phyloP scores from a whole-genome alignment of 1,140 invertebrate genomes.

The Telenomus remus region DNA sequence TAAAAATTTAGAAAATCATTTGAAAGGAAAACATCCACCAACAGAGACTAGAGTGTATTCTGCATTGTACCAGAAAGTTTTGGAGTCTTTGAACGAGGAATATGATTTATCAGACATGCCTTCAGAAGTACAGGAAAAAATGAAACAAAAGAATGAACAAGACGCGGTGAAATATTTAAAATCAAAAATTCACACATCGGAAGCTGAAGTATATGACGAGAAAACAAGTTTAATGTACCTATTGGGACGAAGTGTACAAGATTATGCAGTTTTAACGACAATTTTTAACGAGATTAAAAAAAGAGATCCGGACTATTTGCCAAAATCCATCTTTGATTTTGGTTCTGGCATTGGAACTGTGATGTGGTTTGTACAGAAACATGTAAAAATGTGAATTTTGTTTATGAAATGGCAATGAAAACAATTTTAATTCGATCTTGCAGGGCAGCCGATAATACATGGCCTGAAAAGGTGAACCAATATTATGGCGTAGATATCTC shows the following conservation, averaged over 20 bases:
- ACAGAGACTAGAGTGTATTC: conserved; percentile 77
- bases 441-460: conserved; percentile 84
- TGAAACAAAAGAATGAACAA: not conserved
- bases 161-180: conserved; percentile 75
- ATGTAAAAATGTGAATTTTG: not conserved
- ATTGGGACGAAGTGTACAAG: conserved; percentile 79
- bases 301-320: conserved; percentile 81
- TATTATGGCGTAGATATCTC: conserved; percentile 89
- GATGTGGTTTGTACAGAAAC: conserved; percentile 79
- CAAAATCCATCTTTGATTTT: conserved; percentile 89
- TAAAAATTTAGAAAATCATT: conserved; percentile 77
- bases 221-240: conserved; percentile 82
- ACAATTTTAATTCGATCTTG: conserved; percentile 12
- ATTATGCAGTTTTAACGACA: conserved; percentile 83
- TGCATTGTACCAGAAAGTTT: conserved; percentile 63
- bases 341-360: conserved; percentile 91
- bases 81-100: conserved; percentile 55
- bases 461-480: conserved; percentile 83
- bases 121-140: not conserved
- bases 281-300: conserved; percentile 85
- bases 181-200: conserved; percentile 81
- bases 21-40: conserved; percentile 79
- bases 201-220: conserved; percentile 81
- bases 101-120: not conserved
- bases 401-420: not conserved